Percentiles rank a stretch among this genome's conserved stretches.
These are phyloP conservation scores for Carduelis carduelis DNA, from an alignment of 2,797 vertebrate genomes.

Conservation along the genomic window DNA sequence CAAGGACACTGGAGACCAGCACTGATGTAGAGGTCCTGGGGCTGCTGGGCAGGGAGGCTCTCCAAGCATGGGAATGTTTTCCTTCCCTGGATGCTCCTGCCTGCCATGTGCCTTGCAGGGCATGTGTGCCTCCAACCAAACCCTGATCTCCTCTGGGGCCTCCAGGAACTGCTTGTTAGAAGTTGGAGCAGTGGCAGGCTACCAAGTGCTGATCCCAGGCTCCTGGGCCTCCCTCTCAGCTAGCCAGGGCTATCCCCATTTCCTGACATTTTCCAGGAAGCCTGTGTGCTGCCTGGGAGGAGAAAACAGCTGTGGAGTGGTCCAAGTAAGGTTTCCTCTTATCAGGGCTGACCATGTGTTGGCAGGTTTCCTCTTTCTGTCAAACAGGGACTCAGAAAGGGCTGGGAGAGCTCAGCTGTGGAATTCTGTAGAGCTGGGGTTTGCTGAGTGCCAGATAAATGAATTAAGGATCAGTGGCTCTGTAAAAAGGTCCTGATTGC, in stretches of 20 bases:
- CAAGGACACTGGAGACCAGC: background rate
- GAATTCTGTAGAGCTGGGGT: background rate
- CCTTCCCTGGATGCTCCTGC: background rate
- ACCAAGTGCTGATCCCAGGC: background rate
- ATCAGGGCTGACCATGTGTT: conserved; percentile 24
- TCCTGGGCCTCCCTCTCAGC: background rate
- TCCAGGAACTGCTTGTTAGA: background rate
- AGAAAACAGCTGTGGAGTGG: background rate
- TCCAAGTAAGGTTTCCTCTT: background rate
- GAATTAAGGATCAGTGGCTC: background rate
- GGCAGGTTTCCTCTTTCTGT: conserved; percentile 37
- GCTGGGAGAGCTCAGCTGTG: background rate
- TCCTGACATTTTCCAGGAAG: background rate
- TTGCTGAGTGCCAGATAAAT: background rate
- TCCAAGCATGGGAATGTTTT: background rate
- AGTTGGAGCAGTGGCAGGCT: background rate
- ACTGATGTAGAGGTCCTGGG: background rate
- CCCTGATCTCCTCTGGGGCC: background rate
- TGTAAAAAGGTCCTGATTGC: background rate
- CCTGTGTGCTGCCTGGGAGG: background rate
- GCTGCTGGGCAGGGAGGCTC: background rate
- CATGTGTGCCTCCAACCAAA: background rate
- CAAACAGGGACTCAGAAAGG: background rate
- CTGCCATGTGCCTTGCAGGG: background rate
- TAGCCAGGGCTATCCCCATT: background rate